Evolutionary conservation across 2,797 vertebrate genomes (phyloP), one percentile per base, ranked within the genome.

Genomic region (Platalea minor): DNA sequence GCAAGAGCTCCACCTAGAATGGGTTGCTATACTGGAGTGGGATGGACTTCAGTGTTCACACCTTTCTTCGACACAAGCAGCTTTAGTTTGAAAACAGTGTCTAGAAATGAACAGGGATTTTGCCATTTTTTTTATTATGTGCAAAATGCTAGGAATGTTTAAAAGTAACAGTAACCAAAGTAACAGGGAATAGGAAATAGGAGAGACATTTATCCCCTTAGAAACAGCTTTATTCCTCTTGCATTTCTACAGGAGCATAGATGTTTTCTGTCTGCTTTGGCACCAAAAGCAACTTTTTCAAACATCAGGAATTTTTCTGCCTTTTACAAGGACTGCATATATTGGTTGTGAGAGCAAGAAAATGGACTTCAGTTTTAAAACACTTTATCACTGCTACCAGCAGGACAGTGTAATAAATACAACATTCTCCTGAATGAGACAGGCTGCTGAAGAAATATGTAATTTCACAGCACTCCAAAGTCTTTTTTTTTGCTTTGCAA

Each of bases 61-160:
- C 14, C 68, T 95, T 95, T 83, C 54, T 70, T 69, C 4, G 4
- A 90, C 76, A 93, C 15, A 74, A 91, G 74, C 1, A 84, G 31
- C 31, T 82, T 91, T 76, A 73, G 61, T 89, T 95, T 86, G 74
- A 93, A 95, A 95, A 88, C 4, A 70, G 74, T 79, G 82, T 79
- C 89, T 86, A 94, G 73, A 86, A 96, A 93, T 70, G 91, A 91
- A 88, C 29, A 74, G 82, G 45, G 76, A 76, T 79, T 92, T 93
- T 96, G 93, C 76, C 85, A 59, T 79, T 95, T 94, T 91, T 92
- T 97, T 97, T 95, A 97, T 94, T 96, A 94, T 0, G 54, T 97
- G 97, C 89, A 97, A 96, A 97, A 96, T 96, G 87, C 88, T 96
- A 96, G 94, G 97, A 97, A 97, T 96, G 94, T 96, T 96, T 94